Base-by-base conservation (phyloP, 2,113 vertebrate species). In the Tragelaphus scriptus region DNA sequence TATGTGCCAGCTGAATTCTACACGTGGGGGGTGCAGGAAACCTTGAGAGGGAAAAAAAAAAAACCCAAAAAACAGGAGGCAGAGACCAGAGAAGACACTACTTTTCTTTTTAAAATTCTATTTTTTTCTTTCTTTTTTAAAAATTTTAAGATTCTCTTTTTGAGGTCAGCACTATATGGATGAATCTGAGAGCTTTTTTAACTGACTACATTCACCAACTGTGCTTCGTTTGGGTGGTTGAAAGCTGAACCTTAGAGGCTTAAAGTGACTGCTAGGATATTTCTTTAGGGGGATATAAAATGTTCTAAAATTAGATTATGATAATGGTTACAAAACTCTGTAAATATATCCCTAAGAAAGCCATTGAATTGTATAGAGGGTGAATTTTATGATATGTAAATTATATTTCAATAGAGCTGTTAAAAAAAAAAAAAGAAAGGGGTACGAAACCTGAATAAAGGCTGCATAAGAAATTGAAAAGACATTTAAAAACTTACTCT, bases 261-360 rank as follows among this genome's bases (percentile, higher is more conserved):
- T 81, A 44, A 56, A n/a, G 47, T 63, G 44, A 23, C 82, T 82
- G 53, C 40, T 17, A 6, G 17, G 9, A 36, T n/a, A 28, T 53
- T 91, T 75, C 28, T 30, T 63, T 55, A 4, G 1, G 40, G 28
- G 26, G 75, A 51, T 51, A 93, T 84, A 11, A 86, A 26, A 95
- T 87, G 36, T 95, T 63, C 75, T 90, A 75, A 86, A 55, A 49
- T 96, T 75, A 96, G 68, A 77, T 90, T 40, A 40, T 19, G 40
- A 21, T 32, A 58, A 65, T 53, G 40, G 25, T 65, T 49, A 3
- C 49, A 65, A 15, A 87, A 75, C 30, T 63, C n/a, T 91, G 14
- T 77, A 90, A 82, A 77, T 89, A 87, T 58, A 75, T 59, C 9
- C 49, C 80, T 55, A 82, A 53, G n/a, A 81, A 79, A 47, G 40